These are phyloP conservation scores for Orchestia grillus DNA, from an alignment of 1,140 invertebrate genomes.

Conservation along the genomic window DNA sequence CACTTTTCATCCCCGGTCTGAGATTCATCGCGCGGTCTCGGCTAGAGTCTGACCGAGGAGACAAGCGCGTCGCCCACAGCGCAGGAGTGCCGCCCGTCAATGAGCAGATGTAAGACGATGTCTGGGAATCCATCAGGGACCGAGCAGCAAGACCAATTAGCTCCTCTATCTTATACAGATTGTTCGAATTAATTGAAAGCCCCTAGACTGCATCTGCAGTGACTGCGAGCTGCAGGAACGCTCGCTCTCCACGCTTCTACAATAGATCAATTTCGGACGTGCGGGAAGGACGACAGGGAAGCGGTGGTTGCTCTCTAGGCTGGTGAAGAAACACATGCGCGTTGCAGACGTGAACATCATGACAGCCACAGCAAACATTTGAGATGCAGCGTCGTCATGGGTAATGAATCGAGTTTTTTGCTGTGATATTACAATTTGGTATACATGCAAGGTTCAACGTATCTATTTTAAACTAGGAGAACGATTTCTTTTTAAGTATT, in stretches of 20 bases:
- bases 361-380: neutral
- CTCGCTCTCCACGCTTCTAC: neutral
- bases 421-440: neutral
- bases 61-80: neutral
- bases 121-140: neutral
- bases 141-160: neutral
- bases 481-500: neutral
- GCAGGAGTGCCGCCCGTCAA: neutral
- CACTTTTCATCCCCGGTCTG: too few species aligned
- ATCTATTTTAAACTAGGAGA: neutral
- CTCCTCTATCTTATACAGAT: slow-evolving; percentile 48
- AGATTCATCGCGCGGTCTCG: too few species aligned
- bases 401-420: neutral
- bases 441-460: neutral
- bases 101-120: neutral
- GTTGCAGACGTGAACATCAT: neutral
- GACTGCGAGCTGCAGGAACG: neutral
- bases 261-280: neutral
- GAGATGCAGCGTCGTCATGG: neutral
- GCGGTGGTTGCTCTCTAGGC: neutral
- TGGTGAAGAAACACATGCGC: neutral
- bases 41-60: neutral
- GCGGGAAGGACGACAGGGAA: neutral
- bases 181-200: slow-evolving; percentile 51
- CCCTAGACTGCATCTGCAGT: slow-evolving; percentile 5